Base-by-base conservation (phyloP, 2,113 vertebrate genomes). In the Sphaerodactylus townsendi region DNA sequence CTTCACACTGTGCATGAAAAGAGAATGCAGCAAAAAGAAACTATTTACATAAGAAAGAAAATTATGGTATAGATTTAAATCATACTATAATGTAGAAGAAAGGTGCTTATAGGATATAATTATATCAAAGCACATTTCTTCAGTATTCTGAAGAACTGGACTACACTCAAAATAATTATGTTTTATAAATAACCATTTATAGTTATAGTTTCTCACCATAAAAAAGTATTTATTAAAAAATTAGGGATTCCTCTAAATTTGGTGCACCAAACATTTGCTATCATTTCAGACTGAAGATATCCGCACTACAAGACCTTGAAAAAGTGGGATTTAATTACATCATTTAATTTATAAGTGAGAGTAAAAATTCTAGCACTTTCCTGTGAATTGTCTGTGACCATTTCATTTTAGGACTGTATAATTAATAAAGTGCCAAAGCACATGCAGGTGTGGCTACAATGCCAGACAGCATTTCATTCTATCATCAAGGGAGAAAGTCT, bases 331-430 rank as follows among this genome's bases (percentile, higher is more conserved):
- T 77, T 81, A 82, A 82, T 81, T 86, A 39, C 53, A 82, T 77
- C 66, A 82, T 80, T 80, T 85, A 72, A 85, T 80, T 73, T 80
- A 74, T 80, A 73, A 85, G 71, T 83, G 81, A 83, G 23, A 79
- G 30, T 64, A 77, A 77, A 81, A 86, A 82, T 72, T 72, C 66
- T 30, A 82, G 35, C 74, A 82, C 46, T 82, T 82, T 86, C 69
- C 74, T 72, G 73, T 82, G 50, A 77, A 41, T 65, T 72, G 41
- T 82, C 65, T 65, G 68, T 71, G 79, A 72, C 75, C 68, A 71
- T 77, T 86, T 82, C 35, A 82, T 77, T 86, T 82, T 77, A 64
- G 33, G 10, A 39, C 44, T 48, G 30, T 77, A 64, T 64, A 82
- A 82, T 82, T 72, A 78, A 82, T 77, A 82, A 30, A 62, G 44